phyloP scores from a whole-genome alignment of 1,140 invertebrate species.

The Cydia fagiglandana region DNA sequence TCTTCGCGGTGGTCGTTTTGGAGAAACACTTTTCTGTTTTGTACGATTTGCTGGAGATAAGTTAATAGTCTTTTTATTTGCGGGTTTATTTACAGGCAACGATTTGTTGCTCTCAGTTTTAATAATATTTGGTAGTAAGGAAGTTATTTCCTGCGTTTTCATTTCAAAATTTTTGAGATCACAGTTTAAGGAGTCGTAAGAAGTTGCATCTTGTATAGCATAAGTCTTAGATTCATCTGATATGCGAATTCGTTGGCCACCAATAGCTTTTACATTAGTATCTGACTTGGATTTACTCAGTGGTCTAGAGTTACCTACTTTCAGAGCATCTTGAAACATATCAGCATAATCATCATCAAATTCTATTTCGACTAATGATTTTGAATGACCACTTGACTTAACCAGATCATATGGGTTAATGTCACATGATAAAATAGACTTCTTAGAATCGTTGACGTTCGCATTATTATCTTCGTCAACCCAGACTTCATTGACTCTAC shows the following conservation, averaged over 20 bases:
- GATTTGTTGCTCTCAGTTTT: conserved; percentile 70
- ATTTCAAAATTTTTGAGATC: conserved; percentile 72
- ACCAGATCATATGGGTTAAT: conserved; percentile 92
- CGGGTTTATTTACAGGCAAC: conserved; percentile 58
- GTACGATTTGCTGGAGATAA: conserved; percentile 58
- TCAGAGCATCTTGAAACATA: conserved; percentile 62
- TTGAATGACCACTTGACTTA: conserved; percentile 68
- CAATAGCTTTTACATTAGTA: conserved; percentile 79
- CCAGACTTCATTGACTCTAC: conserved; percentile 72
- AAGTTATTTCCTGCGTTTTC: conserved; percentile 63
- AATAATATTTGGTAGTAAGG: conserved; percentile 71
- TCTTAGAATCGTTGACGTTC: conserved; percentile 77
- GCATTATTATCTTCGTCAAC: conserved; percentile 75
- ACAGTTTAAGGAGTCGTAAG: conserved; percentile 73
- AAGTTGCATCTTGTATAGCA: conserved; percentile 59
- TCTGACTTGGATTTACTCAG: conserved; percentile 63
- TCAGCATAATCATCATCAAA: conserved; percentile 70
- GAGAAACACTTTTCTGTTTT: conserved; percentile 73
- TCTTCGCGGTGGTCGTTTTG: conserved; percentile 71
- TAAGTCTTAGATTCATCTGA: conserved; percentile 69
- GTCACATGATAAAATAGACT: conserved; percentile 90
- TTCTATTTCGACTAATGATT: conserved; percentile 66
- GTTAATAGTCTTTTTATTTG: conserved; percentile 59
- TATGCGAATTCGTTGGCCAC: conserved; percentile 80
- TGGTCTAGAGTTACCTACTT: conserved; percentile 49